Evolutionary conservation across 2,113 vertebrate species (phyloP), one percentile per base, ranked within the genome.

Genomic region (Tetrax tetrax): DNA sequence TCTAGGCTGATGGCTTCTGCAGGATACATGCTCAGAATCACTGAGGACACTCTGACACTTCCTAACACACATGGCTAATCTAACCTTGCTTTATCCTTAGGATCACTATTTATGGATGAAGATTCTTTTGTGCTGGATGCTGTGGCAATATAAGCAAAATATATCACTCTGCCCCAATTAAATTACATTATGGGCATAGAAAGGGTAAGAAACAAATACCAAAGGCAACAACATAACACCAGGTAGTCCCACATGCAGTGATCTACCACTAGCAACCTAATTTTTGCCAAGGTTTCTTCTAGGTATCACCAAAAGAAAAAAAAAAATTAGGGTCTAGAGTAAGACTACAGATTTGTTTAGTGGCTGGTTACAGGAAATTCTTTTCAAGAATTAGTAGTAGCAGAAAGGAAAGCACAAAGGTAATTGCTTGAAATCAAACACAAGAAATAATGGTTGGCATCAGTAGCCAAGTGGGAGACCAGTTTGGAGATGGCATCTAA

Each of bases 71-170:
- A 10, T 65, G 33, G 7, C 9, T 78, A 59, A 53, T 77, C 37
- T 65, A 91, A 78, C 25, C 29, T 77, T 87, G 50, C 60, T 78
- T 84, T 18, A 20, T 6, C 3, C 35, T 53, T 57, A 69, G 25
- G 8, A 80, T 45, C 17, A 21, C 24, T 61, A 7, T 20, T 74
- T 43, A 79, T 16, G 22, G 41, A 90, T 50, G 35, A 95, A 70
- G 19, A 50, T 65, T 48, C 6, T 23, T 54, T 50, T 82, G 11
- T 66, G 33, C 28, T 87, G 19, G 12, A 7, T 0, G 0, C n/a
- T 78, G 27, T 19, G 41, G 20, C 35, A 94, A 79, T 27, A 19
- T 16, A 56, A 74, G 54, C 14, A 61, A 76, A 93, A 79, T 20
- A 47, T 4, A 5, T 13, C 45, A 27, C 25, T 14, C n/a, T 86